Evolutionary conservation across 35 echinoderm and acorn worm genomes (phyloP).

Genomic region (Ptychodera flava): DNA sequence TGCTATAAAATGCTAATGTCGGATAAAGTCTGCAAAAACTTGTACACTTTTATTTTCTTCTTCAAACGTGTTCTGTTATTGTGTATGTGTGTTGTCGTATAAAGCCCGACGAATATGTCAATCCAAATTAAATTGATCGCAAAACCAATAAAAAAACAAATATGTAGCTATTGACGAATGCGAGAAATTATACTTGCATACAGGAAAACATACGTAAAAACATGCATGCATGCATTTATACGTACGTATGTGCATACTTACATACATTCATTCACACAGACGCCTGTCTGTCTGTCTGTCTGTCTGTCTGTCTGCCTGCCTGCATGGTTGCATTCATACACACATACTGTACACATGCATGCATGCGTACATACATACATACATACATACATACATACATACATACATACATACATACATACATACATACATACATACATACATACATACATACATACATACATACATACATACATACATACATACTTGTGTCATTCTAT

Average conservation of each 20-base stretch:
- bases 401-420: constrained; percentile 2
- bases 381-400: constrained; percentile 2
- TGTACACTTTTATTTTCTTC: too few relatives aligned
- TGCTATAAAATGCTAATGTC: too few relatives aligned
- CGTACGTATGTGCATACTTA: neutral
- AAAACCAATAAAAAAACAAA: too few relatives aligned
- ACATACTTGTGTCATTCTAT: neutral
- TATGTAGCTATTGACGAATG: too few relatives aligned
- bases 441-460: neutral
- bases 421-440: neutral
- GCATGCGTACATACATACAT: neutral
- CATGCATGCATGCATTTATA: neutral
- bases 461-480: neutral
- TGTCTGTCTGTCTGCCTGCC: neutral
- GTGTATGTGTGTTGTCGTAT: too few relatives aligned
- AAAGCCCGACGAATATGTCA: too few relatives aligned
- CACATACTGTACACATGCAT: neutral
- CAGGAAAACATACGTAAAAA: too few relatives aligned
- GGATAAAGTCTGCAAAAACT: too few relatives aligned
- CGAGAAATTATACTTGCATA: too few relatives aligned
- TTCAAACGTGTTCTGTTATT: too few relatives aligned
- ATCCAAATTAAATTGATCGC: too few relatives aligned
- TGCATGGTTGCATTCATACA: neutral
- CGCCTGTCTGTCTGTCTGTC: neutral
- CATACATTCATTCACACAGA: neutral